Evolutionary conservation across 2,797 vertebrate genomes (phyloP), one percentile per base, ranked within the genome.

Genomic region (Nothura maculosa): DNA sequence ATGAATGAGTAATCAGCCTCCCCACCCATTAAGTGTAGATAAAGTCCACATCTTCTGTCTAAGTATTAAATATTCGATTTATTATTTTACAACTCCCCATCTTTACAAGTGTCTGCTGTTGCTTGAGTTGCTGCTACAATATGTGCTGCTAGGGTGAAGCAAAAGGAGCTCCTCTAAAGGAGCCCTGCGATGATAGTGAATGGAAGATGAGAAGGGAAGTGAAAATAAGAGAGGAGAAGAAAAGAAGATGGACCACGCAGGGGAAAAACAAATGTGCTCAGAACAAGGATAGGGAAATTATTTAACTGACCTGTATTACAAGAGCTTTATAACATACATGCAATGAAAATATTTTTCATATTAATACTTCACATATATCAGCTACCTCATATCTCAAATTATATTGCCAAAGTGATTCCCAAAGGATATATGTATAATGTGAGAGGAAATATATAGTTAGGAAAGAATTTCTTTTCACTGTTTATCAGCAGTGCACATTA

Each of bases 21-120:
- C 79, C 81, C 93, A 95, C 87, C 81, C 92, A 95, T 96, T 89
- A 87, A 90, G 75, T 69, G 63, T 80, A 96, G 83, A 84, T 86
- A 96, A 87, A 97, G 95, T 96, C 95, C 61, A 93, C 91, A 82
- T 93, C 94, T 96, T 96, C 81, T 90, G 42, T 86, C 89, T 63
- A 96, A 63, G 89, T 94, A 90, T 96, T 96, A 97, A 97, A 96
- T 96, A 94, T 96, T 96, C 94, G 61, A 96, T 95, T 96, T 92
- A 93, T 94, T 96, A 96, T 95, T 96, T 85, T 95, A 94, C 84
- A 96, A 94, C 94, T 95, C 73, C 20, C 69, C 68, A 66, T 94
- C 88, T 90, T 94, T 89, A 83, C 81, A 92, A 97, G 95, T 95
- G 95, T 91, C 86, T 83, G 79, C 88, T 94, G 89, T 89, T 95